phyloP scores from a whole-genome alignment of 2,113 vertebrate species.

The Ptychochromis oligacanthus region DNA sequence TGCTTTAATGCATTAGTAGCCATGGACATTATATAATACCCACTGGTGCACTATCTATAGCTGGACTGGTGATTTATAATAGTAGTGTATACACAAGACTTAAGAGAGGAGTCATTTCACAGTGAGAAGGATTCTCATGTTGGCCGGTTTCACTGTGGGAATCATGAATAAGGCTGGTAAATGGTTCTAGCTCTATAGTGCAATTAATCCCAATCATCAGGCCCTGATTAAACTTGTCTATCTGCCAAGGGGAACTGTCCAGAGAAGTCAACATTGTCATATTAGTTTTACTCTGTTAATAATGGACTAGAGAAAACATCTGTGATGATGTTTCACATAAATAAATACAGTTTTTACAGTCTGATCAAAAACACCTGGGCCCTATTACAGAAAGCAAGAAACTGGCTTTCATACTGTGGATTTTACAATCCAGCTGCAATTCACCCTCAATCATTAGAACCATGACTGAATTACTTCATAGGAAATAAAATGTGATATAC shows the following conservation, averaged over 20 bases:
- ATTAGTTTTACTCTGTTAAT: not conserved
- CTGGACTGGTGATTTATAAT: slow-evolving; percentile 25
- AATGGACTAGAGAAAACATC: slow-evolving; percentile 1
- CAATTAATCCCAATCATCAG: slow-evolving; percentile 41
- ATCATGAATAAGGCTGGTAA: slow-evolving; percentile 20
- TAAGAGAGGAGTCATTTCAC: slow-evolving; percentile 35
- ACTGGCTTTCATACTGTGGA: not conserved
- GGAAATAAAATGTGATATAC: not conserved
- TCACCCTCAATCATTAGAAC: not conserved
- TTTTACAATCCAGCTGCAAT: not conserved
- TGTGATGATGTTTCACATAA: not conserved
- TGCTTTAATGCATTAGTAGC: slow-evolving; percentile 40
- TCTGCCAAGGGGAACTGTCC: slow-evolving; percentile 1
- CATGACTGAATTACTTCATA: not conserved
- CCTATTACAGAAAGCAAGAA: not conserved
- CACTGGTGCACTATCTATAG: slow-evolving; percentile 28
- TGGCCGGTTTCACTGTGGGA: slow-evolving; percentile 11
- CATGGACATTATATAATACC: slow-evolving; percentile 59
- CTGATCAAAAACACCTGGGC: not conserved
- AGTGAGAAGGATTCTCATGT: slow-evolving; percentile 20
- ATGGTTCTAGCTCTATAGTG: slow-evolving; percentile 2
- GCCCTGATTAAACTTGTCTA: not conserved
- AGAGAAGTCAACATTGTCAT: slow-evolving; percentile 3
- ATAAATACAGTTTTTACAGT: not conserved
- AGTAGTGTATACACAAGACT: slow-evolving; percentile 26